Conservation (phyloP, 2,797 vertebrate species). For the Podargus strigoides region DNA sequence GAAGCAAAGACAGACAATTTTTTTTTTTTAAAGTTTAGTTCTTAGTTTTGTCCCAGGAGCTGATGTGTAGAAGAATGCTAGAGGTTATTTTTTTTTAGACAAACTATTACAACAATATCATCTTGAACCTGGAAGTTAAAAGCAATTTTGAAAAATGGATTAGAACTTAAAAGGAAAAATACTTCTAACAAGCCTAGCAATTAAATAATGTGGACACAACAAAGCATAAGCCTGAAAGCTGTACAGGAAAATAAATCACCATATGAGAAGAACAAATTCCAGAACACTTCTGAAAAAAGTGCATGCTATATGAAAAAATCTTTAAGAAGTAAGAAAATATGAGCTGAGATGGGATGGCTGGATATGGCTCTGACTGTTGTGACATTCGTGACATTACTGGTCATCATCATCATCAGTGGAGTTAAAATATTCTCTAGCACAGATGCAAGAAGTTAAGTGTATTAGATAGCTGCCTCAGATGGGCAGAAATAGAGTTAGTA, state of each 20-base stretch:
- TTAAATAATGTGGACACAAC: neutral
- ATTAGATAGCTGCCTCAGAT: neutral
- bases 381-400: neutral
- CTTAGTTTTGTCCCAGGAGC: neutral
- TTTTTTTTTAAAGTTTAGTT: neutral
- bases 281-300: neutral
- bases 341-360: neutral
- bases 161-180: neutral
- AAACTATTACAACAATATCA: neutral
- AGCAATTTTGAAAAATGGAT: neutral
- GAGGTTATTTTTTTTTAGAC: neutral
- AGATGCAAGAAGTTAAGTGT: neutral
- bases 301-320: neutral
- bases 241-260: neutral
- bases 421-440: neutral
- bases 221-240: neutral
- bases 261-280: neutral
- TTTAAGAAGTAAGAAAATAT: neutral
- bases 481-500: neutral
- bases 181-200: neutral
- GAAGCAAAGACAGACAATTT: neutral
- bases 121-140: neutral
- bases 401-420: neutral
- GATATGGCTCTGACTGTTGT: neutral
- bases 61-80: neutral